Evolutionary conservation across 2,888 invertebrate species (phyloP), one percentile per base, ranked within the genome.

Genomic region (Amphiduros pacificus): DNA sequence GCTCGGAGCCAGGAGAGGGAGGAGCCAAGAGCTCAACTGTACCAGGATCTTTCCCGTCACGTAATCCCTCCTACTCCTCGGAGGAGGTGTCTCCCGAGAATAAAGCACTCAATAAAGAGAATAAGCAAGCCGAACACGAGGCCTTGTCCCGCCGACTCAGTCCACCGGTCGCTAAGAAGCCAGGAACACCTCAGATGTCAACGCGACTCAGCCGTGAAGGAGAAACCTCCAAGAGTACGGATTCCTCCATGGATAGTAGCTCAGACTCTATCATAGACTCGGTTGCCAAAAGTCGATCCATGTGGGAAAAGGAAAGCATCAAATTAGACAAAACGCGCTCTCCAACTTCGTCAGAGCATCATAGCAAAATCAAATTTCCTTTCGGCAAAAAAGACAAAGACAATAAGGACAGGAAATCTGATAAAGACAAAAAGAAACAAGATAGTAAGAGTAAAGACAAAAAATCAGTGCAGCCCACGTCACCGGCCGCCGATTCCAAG

Each of bases 131-230:
- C n/a, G n/a, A n/a, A n/a, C n/a, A n/a, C n/a, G n/a, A n/a, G n/a
- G n/a, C n/a, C n/a, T n/a, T n/a, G n/a, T n/a, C n/a, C n/a, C n/a
- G n/a, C 28, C 36, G 41, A 41, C 55, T 55, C 11, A 89, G 89
- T 78, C 91, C 91, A 2, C 86, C 87, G 14, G 89, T 91, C 66
- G 90, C 91, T 14, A 87, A 87, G 6, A 89, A 88, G 79, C 88
- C 87, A 6, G 53, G 27, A n/a, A 14, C 50, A 22, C 24, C 22
- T 24, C 55, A 55, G 27, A n/a, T n/a, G n/a, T n/a, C n/a, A n/a
- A n/a, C n/a, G n/a, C n/a, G n/a, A n/a, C n/a, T 22, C 2, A 55
- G 28, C 20, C 11, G 44, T 17, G 31, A 52, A 6, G 22, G 24
- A 11, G 26, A 11, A 9, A 22, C n/a, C 5, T 52, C 17, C 31